Conservation (phyloP, 2,797 vertebrate species). For the Labeo calbasu region DNA sequence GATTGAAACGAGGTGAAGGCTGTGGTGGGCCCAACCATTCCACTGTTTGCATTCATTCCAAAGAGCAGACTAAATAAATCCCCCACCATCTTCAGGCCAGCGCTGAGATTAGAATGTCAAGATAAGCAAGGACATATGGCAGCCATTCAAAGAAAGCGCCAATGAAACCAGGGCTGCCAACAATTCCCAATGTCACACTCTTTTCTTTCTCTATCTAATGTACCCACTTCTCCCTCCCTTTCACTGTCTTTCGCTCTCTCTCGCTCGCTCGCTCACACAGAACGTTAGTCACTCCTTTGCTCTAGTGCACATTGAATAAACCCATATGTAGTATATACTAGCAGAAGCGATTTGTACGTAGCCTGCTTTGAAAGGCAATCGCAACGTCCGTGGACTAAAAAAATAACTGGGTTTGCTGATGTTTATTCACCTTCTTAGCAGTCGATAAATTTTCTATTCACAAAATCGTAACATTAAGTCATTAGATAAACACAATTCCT, state of each 20-base stretch:
- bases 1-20: constrained; percentile 71
- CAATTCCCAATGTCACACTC: constrained; percentile 59
- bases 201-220: constrained; percentile 52
- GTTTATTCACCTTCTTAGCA: constrained; percentile 16
- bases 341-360: constrained; percentile 25
- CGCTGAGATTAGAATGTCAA: constrained; percentile 77
- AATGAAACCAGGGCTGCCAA: constrained; percentile 65
- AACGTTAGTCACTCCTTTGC: constrained; percentile 50
- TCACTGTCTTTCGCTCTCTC: constrained; percentile 31
- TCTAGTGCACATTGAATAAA: constrained; percentile 34
- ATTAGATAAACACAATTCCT: constrained; percentile 25
- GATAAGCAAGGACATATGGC: constrained; percentile 75
- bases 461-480: constrained; percentile 16
- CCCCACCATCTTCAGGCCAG: constrained; percentile 72
- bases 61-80: constrained; percentile 79
- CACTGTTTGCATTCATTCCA: constrained; percentile 65
- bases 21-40: constrained; percentile 49
- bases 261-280: constrained; percentile 34
- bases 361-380: constrained; percentile 36
- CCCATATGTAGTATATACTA: constrained; percentile 53
- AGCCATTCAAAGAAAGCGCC: constrained; percentile 58
- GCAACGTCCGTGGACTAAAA: neutral
- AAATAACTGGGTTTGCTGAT: neutral
- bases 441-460: constrained; percentile 8
- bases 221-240: constrained; percentile 46